Base-by-base conservation (phyloP, 2,888 invertebrate species). In the Apamea anceps region DNA sequence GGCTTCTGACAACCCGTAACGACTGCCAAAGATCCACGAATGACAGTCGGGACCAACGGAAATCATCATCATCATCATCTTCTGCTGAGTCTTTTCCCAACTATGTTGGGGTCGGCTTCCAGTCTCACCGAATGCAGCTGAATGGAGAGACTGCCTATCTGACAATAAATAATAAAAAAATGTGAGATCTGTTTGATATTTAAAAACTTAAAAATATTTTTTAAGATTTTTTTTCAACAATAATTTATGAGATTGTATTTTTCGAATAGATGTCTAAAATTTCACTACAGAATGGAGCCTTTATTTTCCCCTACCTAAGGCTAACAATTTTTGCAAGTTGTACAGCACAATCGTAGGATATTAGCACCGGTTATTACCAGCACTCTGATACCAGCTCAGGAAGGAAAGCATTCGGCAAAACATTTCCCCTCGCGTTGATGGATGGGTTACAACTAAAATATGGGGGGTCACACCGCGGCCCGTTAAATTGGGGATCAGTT, bases 341-440 rank as follows among this genome's bases (percentile, higher is more conserved):
- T 89, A 72, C 77, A 54, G 63, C 83, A 85, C 74, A 85, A 87
- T 89, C 80, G 85, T 67, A 32, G 84, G 89, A 77, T 90, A 90
- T 89, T 89, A 90, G 77, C 79, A 74, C n/a, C 79, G 85, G 87
- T 89, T 91, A 90, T 88, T 91, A 92, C 85, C 86, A 82, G 84
- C 88, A 85, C 85, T 91, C 87, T 91, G 88, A 88, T 89, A 81
- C 62, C 85, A 28, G 25, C 84, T 91, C 71, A 88, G 92, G 92
- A 91, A 93, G 93, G 93, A 93, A 93, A 88, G 87, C 90, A 90
- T 93, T 93, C 90, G 88, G 91, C 81, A 79, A 84, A 85, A 88
- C 90, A 91, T 92, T 93, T 93, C 93, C 93, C 82, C 85, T 85
- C 79, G 76, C 72, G 60, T 81, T 93, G 92, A 93, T 93, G 88